Evolutionary conservation across 2,888 invertebrate genomes (phyloP).

Genomic region (Euphydryas editha): DNA sequence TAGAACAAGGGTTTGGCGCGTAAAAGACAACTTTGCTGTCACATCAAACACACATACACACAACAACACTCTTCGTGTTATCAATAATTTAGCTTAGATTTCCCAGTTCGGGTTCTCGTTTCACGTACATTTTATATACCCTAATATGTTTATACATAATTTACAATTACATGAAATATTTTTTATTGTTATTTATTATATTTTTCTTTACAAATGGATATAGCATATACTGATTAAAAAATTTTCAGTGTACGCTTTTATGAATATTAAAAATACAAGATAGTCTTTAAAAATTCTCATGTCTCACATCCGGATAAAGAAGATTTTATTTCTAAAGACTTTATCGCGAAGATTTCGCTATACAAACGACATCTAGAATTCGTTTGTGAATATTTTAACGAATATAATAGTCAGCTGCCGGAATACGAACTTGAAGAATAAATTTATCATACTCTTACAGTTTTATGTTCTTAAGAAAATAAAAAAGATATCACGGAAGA

Average conservation of each 20-base stretch:
- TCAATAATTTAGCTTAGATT: no score
- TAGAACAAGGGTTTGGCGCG: not conserved
- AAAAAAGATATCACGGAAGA: not conserved
- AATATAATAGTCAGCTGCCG: conserved; percentile 16
- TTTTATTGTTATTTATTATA: no score
- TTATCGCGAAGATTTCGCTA: conserved; percentile 16
- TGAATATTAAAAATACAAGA: not conserved
- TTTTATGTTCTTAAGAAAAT: not conserved
- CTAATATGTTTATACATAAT: no score
- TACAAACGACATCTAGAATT: conserved; percentile 31
- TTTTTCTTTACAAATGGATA: no score
- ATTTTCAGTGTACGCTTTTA: no score
- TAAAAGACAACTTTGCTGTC: not conserved
- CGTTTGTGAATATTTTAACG: conserved; percentile 30
- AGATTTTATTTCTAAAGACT: conserved; percentile 17
- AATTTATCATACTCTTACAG: not conserved
- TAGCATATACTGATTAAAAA: no score
- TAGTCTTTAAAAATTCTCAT: not conserved
- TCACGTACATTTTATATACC: no score
- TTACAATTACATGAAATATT: no score
- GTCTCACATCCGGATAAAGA: not conserved
- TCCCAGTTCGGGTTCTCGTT: no score
- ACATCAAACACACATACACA: no score
- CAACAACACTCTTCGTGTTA: no score
- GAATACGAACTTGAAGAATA: not conserved